Evolutionary conservation across 2,113 vertebrate genomes (phyloP), one percentile per base, ranked within the genome.

Genomic region (Pteronura brasiliensis): DNA sequence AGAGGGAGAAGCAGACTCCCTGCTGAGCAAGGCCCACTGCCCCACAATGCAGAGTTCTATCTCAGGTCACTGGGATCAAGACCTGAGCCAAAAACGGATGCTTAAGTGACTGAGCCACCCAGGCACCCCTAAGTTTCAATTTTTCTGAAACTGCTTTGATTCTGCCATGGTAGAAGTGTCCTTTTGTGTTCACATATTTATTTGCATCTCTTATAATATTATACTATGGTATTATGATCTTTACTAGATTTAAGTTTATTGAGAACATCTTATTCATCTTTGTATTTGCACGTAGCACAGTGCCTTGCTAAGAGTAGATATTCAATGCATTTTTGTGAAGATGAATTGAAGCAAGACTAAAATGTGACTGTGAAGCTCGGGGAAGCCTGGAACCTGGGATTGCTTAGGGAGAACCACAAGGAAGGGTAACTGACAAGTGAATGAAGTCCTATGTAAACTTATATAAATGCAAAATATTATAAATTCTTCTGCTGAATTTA

Each of bases 381-480:
- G 71, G 99, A 99, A 69, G 99, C 99, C 98, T 99, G 99, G 55
- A 99, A 98, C 15, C 99, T 99, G 85, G 99, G 99, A 88, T 99
- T 99, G 98, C 99, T 99, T 85, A 99, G 98, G 57, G 99, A 99
- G 57, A 99, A 99, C 59, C 99, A 99, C 97, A 99, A 97, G 90
- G 99, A 99, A 88, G 99, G 97, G 98, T 99, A 99, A 98, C 99
- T 99, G 96, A 99, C 98, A 99, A 98, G 98, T 95, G 99, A 99
- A 83, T 98, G 97, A 98, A 99, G 97, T 95, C 97, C 7, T 57
- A n/a, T 72, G 27, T 23, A 95, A 85, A 82, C 86, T 90, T 57
- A 23, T 61, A 21, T 36, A 52, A 86, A 36, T 69, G 39, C 6
- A 80, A 94, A 92, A 79, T 69, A 59, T 63, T 80, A 80, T 83